These are phyloP conservation scores for Chrysochloris asiatica DNA, from an alignment of 2,113 vertebrate genomes.

Conservation along the genomic window DNA sequence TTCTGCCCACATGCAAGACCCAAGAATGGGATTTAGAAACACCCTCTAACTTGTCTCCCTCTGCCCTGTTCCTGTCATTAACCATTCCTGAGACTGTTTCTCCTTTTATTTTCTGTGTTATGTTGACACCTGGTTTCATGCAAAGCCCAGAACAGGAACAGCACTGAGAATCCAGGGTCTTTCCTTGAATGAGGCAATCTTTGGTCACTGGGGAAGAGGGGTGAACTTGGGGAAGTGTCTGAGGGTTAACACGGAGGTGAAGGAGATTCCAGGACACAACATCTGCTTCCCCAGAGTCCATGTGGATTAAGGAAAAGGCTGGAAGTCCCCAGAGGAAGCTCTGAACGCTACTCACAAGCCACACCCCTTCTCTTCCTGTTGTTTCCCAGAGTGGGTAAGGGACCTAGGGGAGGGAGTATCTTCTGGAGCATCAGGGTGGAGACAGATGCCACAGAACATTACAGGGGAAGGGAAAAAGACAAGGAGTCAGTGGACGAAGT, in stretches of 20 bases:
- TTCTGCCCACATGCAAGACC: background rate
- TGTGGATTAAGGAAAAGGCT: too few species aligned
- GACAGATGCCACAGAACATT: background rate
- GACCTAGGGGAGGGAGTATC: background rate
- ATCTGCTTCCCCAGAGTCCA: background rate
- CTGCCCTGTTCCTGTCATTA: background rate
- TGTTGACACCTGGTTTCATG: fast-evolving
- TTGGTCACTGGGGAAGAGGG: background rate
- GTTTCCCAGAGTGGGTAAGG: background rate
- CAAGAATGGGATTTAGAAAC: background rate
- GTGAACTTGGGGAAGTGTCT: background rate
- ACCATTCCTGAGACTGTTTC: background rate
- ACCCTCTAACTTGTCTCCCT: fast-evolving
- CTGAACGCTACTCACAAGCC: background rate
- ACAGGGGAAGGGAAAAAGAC: background rate
- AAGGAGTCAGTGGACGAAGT: background rate
- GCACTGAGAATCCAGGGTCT: background rate
- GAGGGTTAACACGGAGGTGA: background rate
- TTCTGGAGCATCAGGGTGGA: background rate
- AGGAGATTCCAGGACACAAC: background rate
- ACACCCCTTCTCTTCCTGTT: background rate
- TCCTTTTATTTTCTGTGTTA: background rate
- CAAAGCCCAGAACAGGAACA: background rate
- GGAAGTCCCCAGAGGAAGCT: background rate
- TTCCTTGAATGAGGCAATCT: background rate